Conservation (phyloP, 1,140 invertebrate genomes). For the Pygmarrhopalites habei region DNA sequence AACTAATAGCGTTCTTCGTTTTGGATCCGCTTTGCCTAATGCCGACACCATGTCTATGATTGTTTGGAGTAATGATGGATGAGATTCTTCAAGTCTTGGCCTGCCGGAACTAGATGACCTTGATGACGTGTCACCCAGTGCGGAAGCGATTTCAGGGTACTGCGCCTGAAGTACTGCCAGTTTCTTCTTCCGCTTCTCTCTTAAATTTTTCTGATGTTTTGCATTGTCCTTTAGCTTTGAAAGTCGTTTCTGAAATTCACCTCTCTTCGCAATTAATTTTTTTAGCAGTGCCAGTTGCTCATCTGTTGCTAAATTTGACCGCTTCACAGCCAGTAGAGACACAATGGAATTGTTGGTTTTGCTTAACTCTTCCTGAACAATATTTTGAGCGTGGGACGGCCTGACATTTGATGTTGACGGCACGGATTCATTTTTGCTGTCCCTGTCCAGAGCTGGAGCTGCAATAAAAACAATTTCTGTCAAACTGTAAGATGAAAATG, state of each 20-base stretch:
- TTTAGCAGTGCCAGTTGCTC: not conserved
- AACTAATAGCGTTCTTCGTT: slow-evolving; percentile 26
- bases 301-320: no score
- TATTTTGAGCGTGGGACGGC: no score
- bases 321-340: no score
- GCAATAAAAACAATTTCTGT: no score
- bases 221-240: not conserved
- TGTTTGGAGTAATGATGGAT: slow-evolving; percentile 38
- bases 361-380: no score
- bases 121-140: no score
- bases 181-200: not conserved
- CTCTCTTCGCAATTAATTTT: not conserved
- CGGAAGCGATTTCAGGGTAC: not conserved
- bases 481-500: no score
- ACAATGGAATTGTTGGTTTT: no score
- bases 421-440: no score
- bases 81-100: slow-evolving; percentile 36
- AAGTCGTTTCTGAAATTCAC: not conserved
- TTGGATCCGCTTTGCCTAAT: slow-evolving; percentile 27
- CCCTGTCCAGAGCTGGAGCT: no score
- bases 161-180: not conserved
- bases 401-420: no score
- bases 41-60: slow-evolving; percentile 35
- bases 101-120: no score
- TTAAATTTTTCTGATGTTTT: not conserved